These are phyloP conservation scores for Drosophila kohkoa DNA, from an alignment of 1,140 invertebrate species.

Conservation along the genomic window DNA sequence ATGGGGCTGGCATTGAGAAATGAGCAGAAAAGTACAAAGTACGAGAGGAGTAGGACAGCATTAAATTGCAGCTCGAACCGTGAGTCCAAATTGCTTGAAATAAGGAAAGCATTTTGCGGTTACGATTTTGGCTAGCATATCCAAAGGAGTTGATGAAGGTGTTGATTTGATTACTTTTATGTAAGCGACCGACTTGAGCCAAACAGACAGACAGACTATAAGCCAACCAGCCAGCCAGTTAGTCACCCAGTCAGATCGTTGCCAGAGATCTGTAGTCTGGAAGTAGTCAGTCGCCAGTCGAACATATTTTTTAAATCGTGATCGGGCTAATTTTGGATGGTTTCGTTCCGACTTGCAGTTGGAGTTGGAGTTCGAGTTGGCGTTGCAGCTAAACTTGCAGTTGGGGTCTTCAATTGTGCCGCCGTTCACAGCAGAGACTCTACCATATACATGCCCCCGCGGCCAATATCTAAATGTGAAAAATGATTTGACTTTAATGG, in stretches of 20 bases:
- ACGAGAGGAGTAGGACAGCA: slow-evolving; percentile 20
- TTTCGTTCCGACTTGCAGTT: slow-evolving; percentile 32
- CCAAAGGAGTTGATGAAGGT: slow-evolving; percentile 82
- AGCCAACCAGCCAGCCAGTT: slow-evolving; percentile 5
- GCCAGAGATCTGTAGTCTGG: slow-evolving; percentile 31
- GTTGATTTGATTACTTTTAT: slow-evolving; percentile 85
- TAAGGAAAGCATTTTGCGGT: slow-evolving; percentile 80
- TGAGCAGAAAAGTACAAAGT: slow-evolving; percentile 20
- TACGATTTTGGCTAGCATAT: slow-evolving; percentile 49
- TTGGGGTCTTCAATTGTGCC: slow-evolving; percentile 72
- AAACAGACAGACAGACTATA: slow-evolving; percentile 14
- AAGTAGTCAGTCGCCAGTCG: slow-evolving; percentile 24
- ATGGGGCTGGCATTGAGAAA: slow-evolving; percentile 16
- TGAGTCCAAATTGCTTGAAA: slow-evolving; percentile 69
- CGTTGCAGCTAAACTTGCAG: slow-evolving; percentile 13
- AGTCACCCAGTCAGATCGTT: slow-evolving; percentile 13
- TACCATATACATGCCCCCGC: slow-evolving; percentile 39
- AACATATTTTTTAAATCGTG: slow-evolving; percentile 75
- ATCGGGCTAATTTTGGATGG: slow-evolving; percentile 72
- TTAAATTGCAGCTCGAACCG: slow-evolving; percentile 48
- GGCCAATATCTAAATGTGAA: slow-evolving; percentile 80
- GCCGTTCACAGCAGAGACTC: slow-evolving; percentile 35
- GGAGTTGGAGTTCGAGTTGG: neutral
- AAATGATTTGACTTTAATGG: slow-evolving; percentile 85
- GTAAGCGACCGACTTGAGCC: slow-evolving; percentile 56